Evolutionary conservation across 2,113 vertebrate genomes (phyloP), one percentile per base, ranked within the genome.

Genomic region (Alethe castanea): DNA sequence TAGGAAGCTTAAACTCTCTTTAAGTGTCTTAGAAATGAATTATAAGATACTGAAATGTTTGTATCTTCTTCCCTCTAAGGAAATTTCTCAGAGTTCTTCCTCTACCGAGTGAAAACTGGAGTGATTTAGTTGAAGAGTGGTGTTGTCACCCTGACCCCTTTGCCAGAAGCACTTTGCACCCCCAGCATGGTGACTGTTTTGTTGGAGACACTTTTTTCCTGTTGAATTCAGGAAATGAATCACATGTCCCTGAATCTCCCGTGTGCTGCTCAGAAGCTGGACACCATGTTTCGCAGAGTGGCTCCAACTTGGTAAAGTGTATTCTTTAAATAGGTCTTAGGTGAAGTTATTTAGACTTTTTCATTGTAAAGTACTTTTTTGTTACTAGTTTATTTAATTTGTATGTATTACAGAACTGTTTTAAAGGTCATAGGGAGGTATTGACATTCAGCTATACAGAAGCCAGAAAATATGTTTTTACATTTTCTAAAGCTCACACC

Each of bases 121-220:
- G 97, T 62, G 94, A 98, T 81, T 97, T 99, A 19, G 98, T 99
- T 84, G 99, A 98, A 36, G 99, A 99, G 87, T 99, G 99, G 99
- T 99, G 99, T 89, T 99, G 99, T 94, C 99, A 99, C 91, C 98
- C 99, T 0, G 98, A 99, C 93, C 99, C 99, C 14, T 99, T 99
- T 86, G 98, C 98, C 44, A 98, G 98, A 94, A 98, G 95, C 93
- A 94, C 98, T 93, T 97, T 99, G 91, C 95, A 98, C 59, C 99
- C 99, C 22, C 96, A 94, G 94, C 96, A 95, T 28, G 98, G 98
- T 15, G 99, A 99, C 92, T 99, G 99, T 94, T 98, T 99, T 87
- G 77, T 98, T 74, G 99, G 99, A 26, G 99, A 99, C 95, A 98
- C 98, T 31, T 99, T 98, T 95, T 93, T 99, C 73, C 98, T 99